Conservation (phyloP, 2,797 vertebrate genomes). For the Octomys mimax region DNA sequence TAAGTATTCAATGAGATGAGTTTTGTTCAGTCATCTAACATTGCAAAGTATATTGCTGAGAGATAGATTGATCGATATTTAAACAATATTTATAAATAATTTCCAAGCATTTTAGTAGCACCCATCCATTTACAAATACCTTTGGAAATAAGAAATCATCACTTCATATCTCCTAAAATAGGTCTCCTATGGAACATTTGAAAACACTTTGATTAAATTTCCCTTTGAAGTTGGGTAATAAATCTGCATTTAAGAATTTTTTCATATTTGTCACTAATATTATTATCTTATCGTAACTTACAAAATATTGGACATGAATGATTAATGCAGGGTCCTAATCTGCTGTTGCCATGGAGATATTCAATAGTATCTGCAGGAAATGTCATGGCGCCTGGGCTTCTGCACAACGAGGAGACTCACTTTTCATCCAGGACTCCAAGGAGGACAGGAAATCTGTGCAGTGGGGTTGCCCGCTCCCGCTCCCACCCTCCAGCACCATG, state of each 20-base stretch:
- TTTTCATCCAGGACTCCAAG: constrained; percentile 36
- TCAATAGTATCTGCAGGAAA: constrained; percentile 51
- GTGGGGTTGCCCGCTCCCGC: background rate
- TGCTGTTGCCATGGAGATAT: constrained; percentile 1
- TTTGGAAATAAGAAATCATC: constrained; percentile 26
- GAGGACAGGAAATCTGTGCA: background rate
- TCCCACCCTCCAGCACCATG: background rate
- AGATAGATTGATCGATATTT: background rate
- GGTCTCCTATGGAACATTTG: background rate
- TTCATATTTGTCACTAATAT: constrained; percentile 22
- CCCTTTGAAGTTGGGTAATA: constrained; percentile 10
- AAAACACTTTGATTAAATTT: constrained; percentile 52
- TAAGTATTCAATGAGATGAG: background rate
- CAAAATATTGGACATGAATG: constrained; percentile 9
- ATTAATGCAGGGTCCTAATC: constrained; percentile 8
- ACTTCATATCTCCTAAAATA: constrained; percentile 38
- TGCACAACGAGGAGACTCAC: background rate
- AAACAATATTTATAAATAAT: constrained; percentile 38
- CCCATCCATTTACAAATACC: background rate
- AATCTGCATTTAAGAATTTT: background rate
- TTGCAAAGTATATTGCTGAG: background rate
- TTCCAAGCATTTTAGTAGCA: background rate
- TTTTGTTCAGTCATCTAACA: constrained; percentile 29
- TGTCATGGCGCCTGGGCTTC: background rate
- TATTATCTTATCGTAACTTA: background rate